phyloP scores from a whole-genome alignment of 35 echinoderm and acorn worm genomes.

The Lytechinus variegatus region DNA sequence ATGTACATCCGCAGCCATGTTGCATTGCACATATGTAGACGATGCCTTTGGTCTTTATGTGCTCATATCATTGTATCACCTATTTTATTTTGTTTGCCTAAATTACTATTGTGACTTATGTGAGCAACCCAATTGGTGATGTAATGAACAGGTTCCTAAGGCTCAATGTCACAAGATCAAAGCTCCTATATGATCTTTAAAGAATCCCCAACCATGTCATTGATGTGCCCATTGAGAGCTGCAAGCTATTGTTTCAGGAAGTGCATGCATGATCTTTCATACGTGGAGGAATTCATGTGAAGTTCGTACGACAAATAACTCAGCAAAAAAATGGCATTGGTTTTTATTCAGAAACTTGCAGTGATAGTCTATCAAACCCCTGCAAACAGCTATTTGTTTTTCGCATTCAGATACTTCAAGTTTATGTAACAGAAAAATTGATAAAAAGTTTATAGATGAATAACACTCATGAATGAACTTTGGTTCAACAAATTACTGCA shows the following conservation, averaged over 20 bases:
- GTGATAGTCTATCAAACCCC: too few relatives aligned
- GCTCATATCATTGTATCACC: too few relatives aligned
- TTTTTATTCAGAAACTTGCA: neutral
- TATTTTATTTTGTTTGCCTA: neutral
- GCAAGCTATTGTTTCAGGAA: slow-evolving; percentile 2
- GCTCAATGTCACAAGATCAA: slow-evolving; percentile 12
- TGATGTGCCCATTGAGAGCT: neutral
- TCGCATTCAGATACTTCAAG: neutral
- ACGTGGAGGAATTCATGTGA: neutral
- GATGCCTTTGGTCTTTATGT: too few relatives aligned
- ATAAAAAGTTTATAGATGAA: neutral
- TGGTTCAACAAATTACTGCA: too few relatives aligned
- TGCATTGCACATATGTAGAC: too few relatives aligned
- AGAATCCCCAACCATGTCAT: neutral
- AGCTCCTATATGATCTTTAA: neutral
- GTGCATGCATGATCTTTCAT: neutral
- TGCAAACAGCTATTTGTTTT: too few relatives aligned
- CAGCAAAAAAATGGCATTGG: neutral
- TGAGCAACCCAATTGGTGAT: neutral
- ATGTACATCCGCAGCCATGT: too few relatives aligned
- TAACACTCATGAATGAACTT: too few relatives aligned
- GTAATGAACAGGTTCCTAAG: slow-evolving; percentile 24
- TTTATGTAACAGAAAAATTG: neutral
- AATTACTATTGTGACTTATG: neutral
- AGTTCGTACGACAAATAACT: neutral